Conservation (phyloP, 2,888 invertebrate genomes). For the Diabrotica balteata region DNA sequence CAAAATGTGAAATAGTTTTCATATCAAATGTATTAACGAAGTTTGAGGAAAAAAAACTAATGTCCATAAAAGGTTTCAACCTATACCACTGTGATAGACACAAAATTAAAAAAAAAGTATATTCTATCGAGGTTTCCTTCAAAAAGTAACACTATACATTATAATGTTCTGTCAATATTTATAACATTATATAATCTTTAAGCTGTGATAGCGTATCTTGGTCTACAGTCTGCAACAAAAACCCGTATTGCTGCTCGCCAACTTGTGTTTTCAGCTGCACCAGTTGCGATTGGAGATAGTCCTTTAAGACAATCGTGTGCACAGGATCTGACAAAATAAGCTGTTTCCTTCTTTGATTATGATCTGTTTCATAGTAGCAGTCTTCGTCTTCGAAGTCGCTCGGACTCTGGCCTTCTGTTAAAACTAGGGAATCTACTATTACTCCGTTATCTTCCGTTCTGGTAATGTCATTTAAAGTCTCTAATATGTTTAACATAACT, state of each 20-base stretch:
- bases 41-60: no score
- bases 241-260: conserved; percentile 79
- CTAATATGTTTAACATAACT: conserved; percentile 76
- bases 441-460: conserved; percentile 71
- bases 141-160: conserved; percentile 8
- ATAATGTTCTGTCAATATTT: conserved; percentile 9
- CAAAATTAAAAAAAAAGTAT: no score
- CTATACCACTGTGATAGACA: no score
- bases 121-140: not conserved
- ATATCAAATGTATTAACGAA: no score
- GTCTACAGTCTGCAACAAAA: conserved; percentile 76
- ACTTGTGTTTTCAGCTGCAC: conserved; percentile 74
- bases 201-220: conserved; percentile 69
- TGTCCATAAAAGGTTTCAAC: no score
- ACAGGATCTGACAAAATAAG: conserved; percentile 80
- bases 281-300: conserved; percentile 75
- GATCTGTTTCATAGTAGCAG: conserved; percentile 69
- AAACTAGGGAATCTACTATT: conserved; percentile 53
- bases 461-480: conserved; percentile 82
- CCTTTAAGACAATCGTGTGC: conserved; percentile 76
- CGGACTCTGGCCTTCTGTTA: conserved; percentile 55
- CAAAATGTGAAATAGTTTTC: no score
- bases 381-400: conserved; percentile 65
- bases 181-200: conserved; percentile 63
- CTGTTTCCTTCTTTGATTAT: conserved; percentile 75